phyloP scores from a whole-genome alignment of 2,797 vertebrate genomes.

The Zenarchopterus dispar region DNA sequence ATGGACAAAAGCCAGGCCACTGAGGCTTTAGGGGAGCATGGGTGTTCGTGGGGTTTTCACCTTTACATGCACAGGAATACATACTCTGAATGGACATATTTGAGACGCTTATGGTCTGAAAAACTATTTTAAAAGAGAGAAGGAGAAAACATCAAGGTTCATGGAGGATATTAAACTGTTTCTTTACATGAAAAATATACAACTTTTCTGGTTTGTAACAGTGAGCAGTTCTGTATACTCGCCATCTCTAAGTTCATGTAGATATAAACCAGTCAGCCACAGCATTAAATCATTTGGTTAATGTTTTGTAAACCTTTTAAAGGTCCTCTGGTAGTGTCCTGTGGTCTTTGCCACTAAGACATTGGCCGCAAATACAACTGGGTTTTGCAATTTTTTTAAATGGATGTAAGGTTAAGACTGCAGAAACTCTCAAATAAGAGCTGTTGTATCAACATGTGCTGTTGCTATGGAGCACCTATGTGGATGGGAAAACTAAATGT shows the following conservation, averaged over 20 bases:
- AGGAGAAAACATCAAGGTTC: conserved; percentile 18
- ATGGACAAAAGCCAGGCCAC: conserved; percentile 6
- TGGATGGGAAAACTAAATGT: too few species aligned
- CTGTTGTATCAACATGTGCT: too few species aligned
- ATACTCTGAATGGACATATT: conserved; percentile 18
- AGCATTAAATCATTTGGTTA: conserved; percentile 1
- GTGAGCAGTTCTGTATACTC: conserved; percentile 19
- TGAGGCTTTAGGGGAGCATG: neutral
- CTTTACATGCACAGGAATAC: neutral
- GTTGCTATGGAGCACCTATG: too few species aligned
- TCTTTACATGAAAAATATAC: conserved; percentile 14
- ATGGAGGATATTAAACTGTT: conserved; percentile 12
- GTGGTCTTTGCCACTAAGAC: too few species aligned
- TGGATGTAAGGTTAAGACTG: too few species aligned
- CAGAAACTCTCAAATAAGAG: too few species aligned
- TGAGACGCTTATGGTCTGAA: neutral
- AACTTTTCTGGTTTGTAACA: neutral
- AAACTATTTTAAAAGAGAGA: neutral
- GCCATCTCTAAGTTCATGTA: conserved; percentile 12
- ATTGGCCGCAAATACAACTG: too few species aligned
- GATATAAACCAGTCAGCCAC: conserved; percentile 22
- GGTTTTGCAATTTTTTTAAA: too few species aligned
- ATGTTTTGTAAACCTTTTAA: neutral
- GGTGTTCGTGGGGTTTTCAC: neutral
- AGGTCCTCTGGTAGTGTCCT: neutral